phyloP scores from a whole-genome alignment of 2,888 invertebrate species.

The Galeopsomyia nigrocyanea region DNA sequence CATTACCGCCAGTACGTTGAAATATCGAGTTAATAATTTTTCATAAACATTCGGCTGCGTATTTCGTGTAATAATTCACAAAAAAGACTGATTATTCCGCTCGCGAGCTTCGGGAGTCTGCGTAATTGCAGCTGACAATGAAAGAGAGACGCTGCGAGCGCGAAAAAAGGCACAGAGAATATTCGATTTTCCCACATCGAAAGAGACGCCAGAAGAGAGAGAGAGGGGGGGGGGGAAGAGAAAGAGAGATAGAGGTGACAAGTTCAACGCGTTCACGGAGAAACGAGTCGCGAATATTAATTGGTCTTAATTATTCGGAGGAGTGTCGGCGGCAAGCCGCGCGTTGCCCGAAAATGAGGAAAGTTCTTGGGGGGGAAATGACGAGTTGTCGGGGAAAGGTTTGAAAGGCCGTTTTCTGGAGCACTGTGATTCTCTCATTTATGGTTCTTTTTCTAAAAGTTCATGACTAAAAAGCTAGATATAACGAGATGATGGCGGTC shows the following conservation, averaged over 20 bases:
- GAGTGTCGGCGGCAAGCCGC: slow-evolving; percentile 32
- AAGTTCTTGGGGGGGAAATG: slow-evolving; percentile 33
- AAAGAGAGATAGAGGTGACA: too few relatives aligned
- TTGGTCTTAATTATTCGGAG: slow-evolving; percentile 63
- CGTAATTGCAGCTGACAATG: slow-evolving; percentile 46
- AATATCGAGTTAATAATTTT: too few relatives aligned
- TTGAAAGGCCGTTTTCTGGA: slow-evolving; percentile 23
- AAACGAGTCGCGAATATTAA: slow-evolving; percentile 64
- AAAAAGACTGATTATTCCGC: too few relatives aligned
- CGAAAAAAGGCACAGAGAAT: slow-evolving; percentile 21
- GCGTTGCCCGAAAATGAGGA: slow-evolving; percentile 42
- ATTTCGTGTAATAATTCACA: too few relatives aligned
- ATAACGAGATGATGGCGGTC: too few relatives aligned
- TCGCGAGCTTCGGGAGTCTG: background rate
- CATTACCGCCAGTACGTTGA: too few relatives aligned
- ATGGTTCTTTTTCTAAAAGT: too few relatives aligned
- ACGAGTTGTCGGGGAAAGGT: slow-evolving; percentile 15
- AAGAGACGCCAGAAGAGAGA: background rate
- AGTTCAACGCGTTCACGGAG: slow-evolving; percentile 16
- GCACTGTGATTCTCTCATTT: background rate
- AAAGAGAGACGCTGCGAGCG: slow-evolving; percentile 3
- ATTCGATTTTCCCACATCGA: slow-evolving; percentile 36
- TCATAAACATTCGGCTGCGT: too few relatives aligned
- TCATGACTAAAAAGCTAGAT: too few relatives aligned
- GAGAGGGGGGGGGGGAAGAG: background rate